Percentiles rank a stretch among this genome's conserved stretches.
Conservation (phyloP, 2,797 vertebrate genomes). For the Passerculus sandwichensis region DNA sequence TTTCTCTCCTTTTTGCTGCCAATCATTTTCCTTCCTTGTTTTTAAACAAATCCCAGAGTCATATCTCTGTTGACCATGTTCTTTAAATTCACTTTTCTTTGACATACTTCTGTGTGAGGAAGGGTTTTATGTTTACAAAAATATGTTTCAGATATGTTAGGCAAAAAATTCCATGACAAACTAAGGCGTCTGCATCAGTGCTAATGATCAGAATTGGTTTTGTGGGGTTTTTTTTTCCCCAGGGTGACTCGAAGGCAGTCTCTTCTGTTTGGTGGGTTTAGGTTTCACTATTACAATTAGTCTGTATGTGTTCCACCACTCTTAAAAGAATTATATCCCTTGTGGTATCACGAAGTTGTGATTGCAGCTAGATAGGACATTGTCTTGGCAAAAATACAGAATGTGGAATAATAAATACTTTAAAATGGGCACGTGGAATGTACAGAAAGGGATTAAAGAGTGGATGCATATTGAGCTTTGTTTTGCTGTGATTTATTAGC, state of each 20-base stretch:
- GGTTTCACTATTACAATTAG: not conserved
- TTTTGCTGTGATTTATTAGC: not conserved
- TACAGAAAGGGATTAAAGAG: not conserved
- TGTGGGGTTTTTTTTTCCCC: not conserved
- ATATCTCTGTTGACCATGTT: not conserved
- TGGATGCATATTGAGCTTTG: fast-evolving
- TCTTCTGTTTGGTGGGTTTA: not conserved
- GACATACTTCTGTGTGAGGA: not conserved
- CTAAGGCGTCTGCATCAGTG: not conserved
- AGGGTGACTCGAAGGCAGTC: not conserved
- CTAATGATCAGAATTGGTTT: not conserved
- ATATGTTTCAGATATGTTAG: not conserved
- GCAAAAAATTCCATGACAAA: not conserved
- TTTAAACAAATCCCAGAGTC: not conserved
- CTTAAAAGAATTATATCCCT: not conserved
- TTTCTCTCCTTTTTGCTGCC: not conserved
- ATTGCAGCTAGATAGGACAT: not conserved
- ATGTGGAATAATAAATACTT: not conserved
- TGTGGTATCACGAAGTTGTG: not conserved
- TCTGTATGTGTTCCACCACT: not conserved
- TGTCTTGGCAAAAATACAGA: not conserved
- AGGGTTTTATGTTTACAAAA: not conserved
- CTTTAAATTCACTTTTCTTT: not conserved
- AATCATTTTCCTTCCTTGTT: not conserved
- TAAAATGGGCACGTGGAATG: not conserved